phyloP scores from a whole-genome alignment of 2,888 invertebrate species.

The Acrobasis consociella region DNA sequence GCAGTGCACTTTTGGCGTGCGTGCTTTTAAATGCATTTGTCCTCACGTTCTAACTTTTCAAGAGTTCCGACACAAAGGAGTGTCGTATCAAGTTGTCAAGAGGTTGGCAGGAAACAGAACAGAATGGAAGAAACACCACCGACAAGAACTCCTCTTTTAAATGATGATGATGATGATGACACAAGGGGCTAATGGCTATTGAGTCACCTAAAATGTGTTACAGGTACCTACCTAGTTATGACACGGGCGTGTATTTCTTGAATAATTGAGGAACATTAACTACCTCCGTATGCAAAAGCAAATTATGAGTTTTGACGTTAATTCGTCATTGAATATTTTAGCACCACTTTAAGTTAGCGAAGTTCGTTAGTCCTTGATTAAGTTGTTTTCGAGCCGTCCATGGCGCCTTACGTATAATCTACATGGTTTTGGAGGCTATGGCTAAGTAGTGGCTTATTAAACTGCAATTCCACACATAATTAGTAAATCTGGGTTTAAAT shows the following conservation, averaged over 20 bases:
- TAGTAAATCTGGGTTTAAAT: too few species aligned
- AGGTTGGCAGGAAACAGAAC: too few species aligned
- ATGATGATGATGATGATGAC: too few species aligned
- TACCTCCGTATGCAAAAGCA: slow-evolving; percentile 48
- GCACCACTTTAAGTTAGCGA: slow-evolving; percentile 74
- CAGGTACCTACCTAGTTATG: slow-evolving; percentile 18
- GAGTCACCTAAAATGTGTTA: slow-evolving; percentile 30
- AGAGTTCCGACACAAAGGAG: slow-evolving; percentile 36
- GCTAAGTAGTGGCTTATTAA: too few species aligned
- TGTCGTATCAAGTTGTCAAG: too few species aligned
- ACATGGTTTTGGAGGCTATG: too few species aligned
- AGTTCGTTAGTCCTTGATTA: slow-evolving; percentile 76
- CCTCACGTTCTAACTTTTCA: slow-evolving; percentile 48
- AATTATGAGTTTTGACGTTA: slow-evolving; percentile 59
- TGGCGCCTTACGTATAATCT: not conserved
- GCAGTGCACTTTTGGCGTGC: slow-evolving; percentile 46
- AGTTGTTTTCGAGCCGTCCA: slow-evolving; percentile 41
- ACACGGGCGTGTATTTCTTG: slow-evolving; percentile 28
- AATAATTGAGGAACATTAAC: slow-evolving; percentile 37
- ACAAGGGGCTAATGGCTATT: slow-evolving; percentile 30
- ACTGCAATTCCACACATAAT: too few species aligned
- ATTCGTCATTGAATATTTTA: slow-evolving; percentile 76
- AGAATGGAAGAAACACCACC: too few species aligned
- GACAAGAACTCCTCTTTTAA: too few species aligned
- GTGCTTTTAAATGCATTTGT: slow-evolving; percentile 71